Evolutionary conservation across 1,140 invertebrate species (phyloP), one percentile per base, ranked within the genome.

Genomic region (Ceratina japonica): DNA sequence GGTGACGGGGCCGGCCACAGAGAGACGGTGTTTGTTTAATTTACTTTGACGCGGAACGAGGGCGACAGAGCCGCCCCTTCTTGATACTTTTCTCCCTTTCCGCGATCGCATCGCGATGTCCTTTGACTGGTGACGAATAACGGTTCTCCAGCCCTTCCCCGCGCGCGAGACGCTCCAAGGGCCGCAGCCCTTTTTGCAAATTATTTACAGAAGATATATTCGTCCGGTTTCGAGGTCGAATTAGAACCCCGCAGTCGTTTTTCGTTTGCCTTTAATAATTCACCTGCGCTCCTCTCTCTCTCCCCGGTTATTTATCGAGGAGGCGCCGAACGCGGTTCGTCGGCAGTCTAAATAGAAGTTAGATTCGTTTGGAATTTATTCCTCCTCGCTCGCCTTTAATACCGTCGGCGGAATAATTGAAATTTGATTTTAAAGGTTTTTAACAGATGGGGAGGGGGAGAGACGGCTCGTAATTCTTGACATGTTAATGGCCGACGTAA

Each of bases 11-110:
- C 22, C 63, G 75, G 75, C 79, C 73, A 58, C 80, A 72, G 71
- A 80, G 79, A 80, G 79, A 63, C 74, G 68, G 65, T 86, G 77
- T 87, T 88, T 86, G 80, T 86, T 88, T 86, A 87, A 87, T 86
- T 79, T 75, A 78, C 81, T 88, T 87, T 88, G 74, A 66, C 77
- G 72, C 56, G n/a, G 13, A 59, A n/a, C 31, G 44, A 31, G 65
- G 37, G 24, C 24, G 22, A 49, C 27, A 44, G 56, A 16, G 51
- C 79, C 74, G 58, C 74, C 79, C 79, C 51, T 76, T 76, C 77
- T 74, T 74, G 61, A 74, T 79, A 65, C 70, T 73, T 74, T 65
- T 7, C 69, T 31, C 37, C 51, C 62, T 58, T 75, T 51, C 56
- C 44, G 59, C 20, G 51, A 18, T 18, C 22, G 51, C 22, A n/a